These are phyloP conservation scores for Gracilinanus agilis DNA, from an alignment of 2,113 vertebrate species.

Conservation along the genomic window DNA sequence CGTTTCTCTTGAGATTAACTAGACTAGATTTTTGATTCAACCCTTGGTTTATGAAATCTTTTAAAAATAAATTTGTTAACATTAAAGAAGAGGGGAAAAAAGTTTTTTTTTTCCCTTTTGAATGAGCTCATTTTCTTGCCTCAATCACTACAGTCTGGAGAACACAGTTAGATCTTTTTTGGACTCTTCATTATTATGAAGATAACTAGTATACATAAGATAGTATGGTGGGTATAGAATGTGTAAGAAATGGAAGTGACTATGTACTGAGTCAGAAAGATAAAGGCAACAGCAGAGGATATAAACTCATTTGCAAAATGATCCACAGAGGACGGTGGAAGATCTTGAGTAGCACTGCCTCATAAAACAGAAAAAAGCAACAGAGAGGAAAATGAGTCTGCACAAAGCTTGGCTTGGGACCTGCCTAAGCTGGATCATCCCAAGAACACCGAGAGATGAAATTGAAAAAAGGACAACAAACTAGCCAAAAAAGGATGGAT, in stretches of 20 bases:
- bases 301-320: neutral
- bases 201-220: neutral
- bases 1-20: neutral
- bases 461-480: neutral
- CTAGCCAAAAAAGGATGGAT: too few species aligned
- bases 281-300: neutral
- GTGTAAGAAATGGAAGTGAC: neutral
- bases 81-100: neutral
- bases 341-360: neutral
- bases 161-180: neutral
- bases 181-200: neutral
- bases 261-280: neutral
- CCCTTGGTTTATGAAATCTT: neutral
- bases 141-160: neutral
- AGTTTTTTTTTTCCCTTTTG: too few species aligned
- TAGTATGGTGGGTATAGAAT: neutral
- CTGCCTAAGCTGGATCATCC: neutral
- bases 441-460: neutral
- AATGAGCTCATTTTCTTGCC: neutral
- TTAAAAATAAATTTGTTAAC: neutral
- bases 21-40: constrained; percentile 21
- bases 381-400: neutral
- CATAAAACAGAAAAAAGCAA: neutral
- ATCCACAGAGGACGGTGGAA: neutral
- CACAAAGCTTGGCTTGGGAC: neutral